Evolutionary conservation across 2,113 vertebrate species (phyloP).

Genomic region (Pristiophorus japonicus): DNA sequence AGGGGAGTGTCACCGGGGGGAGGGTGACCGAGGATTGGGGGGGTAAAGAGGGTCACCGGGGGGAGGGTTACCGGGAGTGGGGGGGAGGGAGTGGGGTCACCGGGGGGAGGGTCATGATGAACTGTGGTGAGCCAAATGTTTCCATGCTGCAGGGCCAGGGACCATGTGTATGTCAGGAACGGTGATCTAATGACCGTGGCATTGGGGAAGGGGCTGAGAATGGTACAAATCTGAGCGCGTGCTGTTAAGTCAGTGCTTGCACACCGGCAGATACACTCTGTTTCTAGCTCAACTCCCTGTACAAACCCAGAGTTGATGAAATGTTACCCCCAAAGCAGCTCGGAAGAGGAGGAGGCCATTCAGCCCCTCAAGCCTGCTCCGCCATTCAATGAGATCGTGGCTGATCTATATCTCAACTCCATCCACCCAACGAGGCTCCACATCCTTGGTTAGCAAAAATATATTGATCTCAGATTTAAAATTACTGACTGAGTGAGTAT

Average conservation of each 20-base stretch:
- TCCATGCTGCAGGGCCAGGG: background rate
- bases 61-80: background rate
- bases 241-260: background rate
- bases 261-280: background rate
- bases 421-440: background rate
- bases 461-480: background rate
- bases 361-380: background rate
- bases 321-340: background rate
- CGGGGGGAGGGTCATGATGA: background rate
- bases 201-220: background rate
- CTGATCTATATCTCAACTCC: background rate
- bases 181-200: background rate
- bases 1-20: background rate
- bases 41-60: background rate
- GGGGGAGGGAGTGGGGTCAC: background rate
- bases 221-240: background rate
- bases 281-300: background rate
- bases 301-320: background rate
- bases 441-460: background rate
- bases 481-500: background rate
- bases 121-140: background rate
- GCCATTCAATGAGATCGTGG: background rate
- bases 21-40: background rate
- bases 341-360: background rate
- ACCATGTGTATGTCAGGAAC: background rate